phyloP scores from a whole-genome alignment of 2,888 invertebrate genomes.

The Enoplolaimus lenunculus region DNA sequence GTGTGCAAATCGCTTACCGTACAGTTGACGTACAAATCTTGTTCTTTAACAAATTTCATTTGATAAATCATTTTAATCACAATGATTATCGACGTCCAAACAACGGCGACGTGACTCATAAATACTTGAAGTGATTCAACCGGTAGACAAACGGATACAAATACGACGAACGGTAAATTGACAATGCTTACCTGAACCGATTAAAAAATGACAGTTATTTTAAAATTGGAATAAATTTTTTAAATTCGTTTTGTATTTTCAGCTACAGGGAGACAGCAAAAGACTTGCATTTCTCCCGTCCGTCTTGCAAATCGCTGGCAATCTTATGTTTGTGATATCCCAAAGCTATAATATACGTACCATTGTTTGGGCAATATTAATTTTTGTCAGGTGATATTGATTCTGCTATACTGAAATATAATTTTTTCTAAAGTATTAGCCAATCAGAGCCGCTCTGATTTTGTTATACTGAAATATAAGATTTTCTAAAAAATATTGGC shows the following conservation, averaged over 20 bases:
- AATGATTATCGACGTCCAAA: slow-evolving; percentile 62
- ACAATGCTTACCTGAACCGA: slow-evolving; percentile 19
- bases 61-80: slow-evolving; percentile 88
- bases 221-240: background rate
- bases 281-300: too few relatives aligned
- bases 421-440: background rate
- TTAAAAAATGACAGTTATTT: too few relatives aligned
- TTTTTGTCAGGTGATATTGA: background rate
- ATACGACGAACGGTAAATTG: slow-evolving; percentile 20
- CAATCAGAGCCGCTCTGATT: too few relatives aligned
- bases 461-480: too few relatives aligned
- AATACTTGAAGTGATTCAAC: background rate
- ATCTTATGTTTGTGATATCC: too few relatives aligned
- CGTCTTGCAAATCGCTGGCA: too few relatives aligned
- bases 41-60: slow-evolving; percentile 66
- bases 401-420: background rate
- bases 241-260: too few relatives aligned
- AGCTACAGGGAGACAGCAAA: too few relatives aligned
- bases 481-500: background rate
- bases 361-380: too few relatives aligned
- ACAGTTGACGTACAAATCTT: slow-evolving; percentile 61
- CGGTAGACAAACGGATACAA: slow-evolving; percentile 13
- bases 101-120: slow-evolving; percentile 54
- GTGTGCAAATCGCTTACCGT: slow-evolving; percentile 50
- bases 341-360: too few relatives aligned